Evolutionary conservation across 2,113 vertebrate species (phyloP).

Genomic region (Dinomys branickii): DNA sequence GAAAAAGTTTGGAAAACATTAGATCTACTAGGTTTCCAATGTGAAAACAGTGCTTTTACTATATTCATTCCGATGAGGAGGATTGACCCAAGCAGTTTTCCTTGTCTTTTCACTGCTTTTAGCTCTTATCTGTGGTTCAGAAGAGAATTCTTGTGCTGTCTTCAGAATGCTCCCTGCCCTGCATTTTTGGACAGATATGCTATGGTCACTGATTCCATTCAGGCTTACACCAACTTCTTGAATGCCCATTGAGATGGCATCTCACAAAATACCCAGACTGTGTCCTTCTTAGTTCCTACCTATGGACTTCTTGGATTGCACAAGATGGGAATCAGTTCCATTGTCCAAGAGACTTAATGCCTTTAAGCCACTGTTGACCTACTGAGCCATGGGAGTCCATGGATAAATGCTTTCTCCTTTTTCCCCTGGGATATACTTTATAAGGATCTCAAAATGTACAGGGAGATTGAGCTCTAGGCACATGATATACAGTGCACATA

Average conservation of each 20-base stretch:
- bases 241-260: neutral
- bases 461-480: neutral
- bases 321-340: neutral
- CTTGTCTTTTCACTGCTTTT: neutral
- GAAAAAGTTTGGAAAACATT: neutral
- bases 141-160: neutral
- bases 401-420: neutral
- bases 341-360: neutral
- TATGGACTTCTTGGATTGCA: neutral
- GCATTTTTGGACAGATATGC: neutral
- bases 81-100: neutral
- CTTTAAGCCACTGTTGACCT: neutral
- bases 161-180: neutral
- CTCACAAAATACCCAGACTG: neutral
- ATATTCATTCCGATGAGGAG: neutral
- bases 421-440: neutral
- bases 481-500: neutral
- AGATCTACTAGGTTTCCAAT: neutral
- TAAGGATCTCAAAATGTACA: neutral
- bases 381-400: neutral
- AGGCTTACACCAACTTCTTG: neutral
- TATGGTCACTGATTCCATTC: neutral
- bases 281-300: neutral
- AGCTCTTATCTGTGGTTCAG: neutral
- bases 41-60: neutral